These are phyloP conservation scores for Drymonia ruficornis DNA, from an alignment of 2,888 invertebrate genomes.

Conservation along the genomic window DNA sequence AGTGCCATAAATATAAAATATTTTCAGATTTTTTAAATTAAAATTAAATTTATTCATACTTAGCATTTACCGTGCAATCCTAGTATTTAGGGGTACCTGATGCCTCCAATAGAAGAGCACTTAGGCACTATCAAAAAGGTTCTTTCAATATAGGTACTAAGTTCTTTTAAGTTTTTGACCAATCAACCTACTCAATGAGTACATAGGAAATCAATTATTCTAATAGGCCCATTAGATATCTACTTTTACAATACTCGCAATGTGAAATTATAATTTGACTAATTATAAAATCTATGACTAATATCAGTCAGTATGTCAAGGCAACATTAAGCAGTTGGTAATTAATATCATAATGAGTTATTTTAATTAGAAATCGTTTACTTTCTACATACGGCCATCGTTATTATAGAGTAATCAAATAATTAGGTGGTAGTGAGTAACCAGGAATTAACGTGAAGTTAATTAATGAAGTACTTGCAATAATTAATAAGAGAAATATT, in stretches of 20 bases:
- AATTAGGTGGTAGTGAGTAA: background rate
- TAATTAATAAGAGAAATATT: background rate
- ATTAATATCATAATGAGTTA: constrained; percentile 6
- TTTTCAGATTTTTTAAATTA: no score
- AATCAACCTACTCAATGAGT: no score
- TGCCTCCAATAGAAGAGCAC: no score
- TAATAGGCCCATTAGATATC: constrained; percentile 4
- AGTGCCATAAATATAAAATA: no score
- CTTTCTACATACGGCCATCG: background rate
- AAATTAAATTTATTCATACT: no score
- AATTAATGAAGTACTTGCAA: background rate
- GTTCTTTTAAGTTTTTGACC: no score
- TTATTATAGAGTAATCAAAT: no score
- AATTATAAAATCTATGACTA: constrained; percentile 6
- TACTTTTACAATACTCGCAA: constrained; percentile 5
- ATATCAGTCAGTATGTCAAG: constrained; percentile 7
- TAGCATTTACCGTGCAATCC: no score
- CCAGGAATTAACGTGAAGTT: background rate
- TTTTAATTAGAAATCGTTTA: constrained; percentile 13
- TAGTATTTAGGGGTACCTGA: no score
- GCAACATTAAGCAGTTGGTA: constrained; percentile 6
- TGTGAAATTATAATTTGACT: constrained; percentile 3
- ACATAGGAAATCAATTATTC: constrained; percentile 1
- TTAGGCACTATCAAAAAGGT: no score
- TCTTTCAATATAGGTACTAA: no score